Evolutionary conservation across 2,113 vertebrate species (phyloP).

Genomic region (Clarias macrocephalus): DNA sequence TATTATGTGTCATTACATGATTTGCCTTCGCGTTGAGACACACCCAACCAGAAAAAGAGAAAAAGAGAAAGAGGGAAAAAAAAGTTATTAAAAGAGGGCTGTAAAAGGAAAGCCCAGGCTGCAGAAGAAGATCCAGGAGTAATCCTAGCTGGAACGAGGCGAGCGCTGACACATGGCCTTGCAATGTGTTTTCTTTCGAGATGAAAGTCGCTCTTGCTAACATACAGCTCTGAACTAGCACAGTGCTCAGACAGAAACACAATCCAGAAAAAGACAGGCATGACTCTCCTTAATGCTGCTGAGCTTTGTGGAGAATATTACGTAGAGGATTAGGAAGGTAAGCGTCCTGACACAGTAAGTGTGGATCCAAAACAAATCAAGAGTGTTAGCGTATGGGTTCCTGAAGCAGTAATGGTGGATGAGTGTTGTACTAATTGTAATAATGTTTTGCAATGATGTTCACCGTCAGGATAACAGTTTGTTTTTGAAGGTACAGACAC

Average conservation of each 20-base stretch:
- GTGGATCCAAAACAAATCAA: neutral
- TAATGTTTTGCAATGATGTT: too few species aligned
- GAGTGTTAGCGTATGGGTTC: neutral
- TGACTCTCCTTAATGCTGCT: neutral
- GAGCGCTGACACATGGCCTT: neutral
- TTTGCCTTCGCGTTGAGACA: too few species aligned
- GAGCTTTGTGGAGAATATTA: neutral
- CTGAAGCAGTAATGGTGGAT: neutral
- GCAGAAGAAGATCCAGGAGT: neutral
- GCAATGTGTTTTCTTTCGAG: constrained; percentile 22
- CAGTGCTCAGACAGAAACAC: constrained; percentile 22
- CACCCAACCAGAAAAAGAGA: neutral
- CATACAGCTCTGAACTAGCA: constrained; percentile 11
- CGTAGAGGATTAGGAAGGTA: neutral
- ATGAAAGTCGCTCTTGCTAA: constrained; percentile 21
- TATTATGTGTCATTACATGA: too few species aligned
- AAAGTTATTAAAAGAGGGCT: neutral
- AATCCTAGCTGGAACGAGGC: neutral
- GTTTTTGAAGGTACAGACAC: too few species aligned
- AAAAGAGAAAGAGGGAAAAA: neutral
- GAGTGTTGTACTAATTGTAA: too few species aligned
- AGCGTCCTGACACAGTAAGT: neutral
- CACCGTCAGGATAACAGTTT: too few species aligned
- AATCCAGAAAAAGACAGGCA: constrained; percentile 7
- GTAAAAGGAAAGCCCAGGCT: neutral